Base-by-base conservation (phyloP, 2,797 vertebrate genomes). In the Phaenicophaeus curvirostris region DNA sequence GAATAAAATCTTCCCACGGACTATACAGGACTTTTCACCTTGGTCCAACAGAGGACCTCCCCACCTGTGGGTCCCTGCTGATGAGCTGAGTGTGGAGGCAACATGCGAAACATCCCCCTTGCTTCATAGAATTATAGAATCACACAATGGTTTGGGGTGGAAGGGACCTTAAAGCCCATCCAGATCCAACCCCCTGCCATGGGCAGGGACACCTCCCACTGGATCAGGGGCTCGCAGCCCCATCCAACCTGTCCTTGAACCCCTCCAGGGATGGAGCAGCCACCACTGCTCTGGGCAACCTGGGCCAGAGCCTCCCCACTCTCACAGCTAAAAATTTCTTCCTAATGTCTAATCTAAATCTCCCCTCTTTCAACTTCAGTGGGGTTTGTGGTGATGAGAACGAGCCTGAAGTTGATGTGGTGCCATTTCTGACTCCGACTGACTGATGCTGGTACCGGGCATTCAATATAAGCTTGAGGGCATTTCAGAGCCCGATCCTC, bases 371-470 rank as follows among this genome's bases (percentile, higher is more conserved):
- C 46, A 21, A 10, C 28, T 3, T 37, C 59, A 20, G 42, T 8
- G 51, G 30, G 44, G 37, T 48, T 41, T 67, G 48, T 20, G 53
- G 15, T 11, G 61, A 28, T 0, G 2, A 42, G 27, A 35, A 42
- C 0, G 3, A 82, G 41, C 39, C 41, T 54, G 51, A n/a, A 33
- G 8, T 2, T 21, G 37, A 13, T 25, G 53, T 15, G 7, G 35
- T 25, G 30, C 15, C 11, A 1, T 37, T 76, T 66, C 35, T 67
- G 62, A 27, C 55, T 28, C 35, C 25, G 67, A 17, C 57, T 24
- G 54, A 48, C 8, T 0, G 2, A 11, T 18, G 14, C 9, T 5
- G 1, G 3, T n/a, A 31, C 24, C 0, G 2, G 48, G 10, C 37
- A 23, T 25, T 31, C 1, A 1, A 5, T 23, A 19, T 3, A 16